A percentile compares a stretch with the other conserved stretches of the same genome.
Evolutionary conservation across 2,888 invertebrate genomes (phyloP).

Genomic region (Sclerodermus sp.): DNA sequence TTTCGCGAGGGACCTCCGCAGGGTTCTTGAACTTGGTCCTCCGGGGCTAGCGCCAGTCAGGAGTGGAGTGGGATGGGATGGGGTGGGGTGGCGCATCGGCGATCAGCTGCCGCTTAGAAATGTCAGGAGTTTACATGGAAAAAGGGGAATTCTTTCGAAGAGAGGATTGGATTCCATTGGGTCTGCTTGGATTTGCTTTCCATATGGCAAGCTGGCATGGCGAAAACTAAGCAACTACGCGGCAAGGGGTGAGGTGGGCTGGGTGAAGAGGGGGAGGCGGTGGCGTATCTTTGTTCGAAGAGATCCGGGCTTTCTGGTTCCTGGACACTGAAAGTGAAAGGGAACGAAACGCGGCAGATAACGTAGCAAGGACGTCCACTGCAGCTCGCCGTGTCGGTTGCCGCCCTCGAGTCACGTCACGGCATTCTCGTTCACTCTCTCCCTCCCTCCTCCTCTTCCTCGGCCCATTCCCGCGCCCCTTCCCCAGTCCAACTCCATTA

Average conservation of each 20-base stretch:
- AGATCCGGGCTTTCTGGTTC: constrained; percentile 49
- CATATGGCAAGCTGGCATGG: background rate
- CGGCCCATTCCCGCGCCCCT: constrained; percentile 2
- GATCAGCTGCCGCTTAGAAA: no score
- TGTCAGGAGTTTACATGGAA: no score
- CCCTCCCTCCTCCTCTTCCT: constrained; percentile 10
- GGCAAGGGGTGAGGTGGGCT: background rate
- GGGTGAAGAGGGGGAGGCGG: constrained; percentile 7
- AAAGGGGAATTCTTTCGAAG: no score
- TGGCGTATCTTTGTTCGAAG: constrained; percentile 36
- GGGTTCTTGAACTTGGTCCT: no score
- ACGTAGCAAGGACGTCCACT: constrained; percentile 58
- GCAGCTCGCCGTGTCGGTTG: constrained; percentile 46
- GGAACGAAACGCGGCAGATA: constrained; percentile 52
- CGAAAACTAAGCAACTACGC: background rate
- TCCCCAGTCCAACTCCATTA: no score
- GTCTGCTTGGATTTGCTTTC: background rate
- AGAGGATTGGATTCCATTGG: no score
- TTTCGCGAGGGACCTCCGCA: no score
- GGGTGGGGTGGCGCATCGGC: no score
- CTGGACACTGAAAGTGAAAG: constrained; percentile 56
- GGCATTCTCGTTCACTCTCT: constrained; percentile 27
- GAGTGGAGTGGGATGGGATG: no score
- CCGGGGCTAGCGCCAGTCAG: no score
- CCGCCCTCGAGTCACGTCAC: constrained; percentile 50